phyloP scores from a whole-genome alignment of 2,888 invertebrate genomes.

The Thumatha senex region DNA sequence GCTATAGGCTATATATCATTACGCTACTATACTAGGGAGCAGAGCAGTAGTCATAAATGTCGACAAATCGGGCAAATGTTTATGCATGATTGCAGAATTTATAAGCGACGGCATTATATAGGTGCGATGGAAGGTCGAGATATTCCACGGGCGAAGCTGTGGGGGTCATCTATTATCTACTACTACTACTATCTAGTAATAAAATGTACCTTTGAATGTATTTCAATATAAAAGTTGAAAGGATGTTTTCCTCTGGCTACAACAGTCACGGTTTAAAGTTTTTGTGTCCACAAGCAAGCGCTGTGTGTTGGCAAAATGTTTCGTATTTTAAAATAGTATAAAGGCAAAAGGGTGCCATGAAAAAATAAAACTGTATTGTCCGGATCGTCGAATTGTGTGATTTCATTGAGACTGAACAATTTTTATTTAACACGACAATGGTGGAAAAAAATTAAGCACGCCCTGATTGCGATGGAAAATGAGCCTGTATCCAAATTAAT shows the following conservation, averaged over 20 bases:
- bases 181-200: no score
- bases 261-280: not conserved
- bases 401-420: constrained; percentile 14
- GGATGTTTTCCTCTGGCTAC: not conserved
- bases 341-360: not conserved
- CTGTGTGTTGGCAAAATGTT: not conserved
- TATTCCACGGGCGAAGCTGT: no score
- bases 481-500: constrained; percentile 24
- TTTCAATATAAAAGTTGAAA: not conserved
- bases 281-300: not conserved
- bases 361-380: constrained; percentile 6
- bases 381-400: constrained; percentile 4
- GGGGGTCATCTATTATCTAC: no score
- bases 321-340: constrained; percentile 1
- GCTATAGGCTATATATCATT: no score
- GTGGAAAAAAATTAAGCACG: constrained; percentile 27
- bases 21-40: no score
- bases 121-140: no score
- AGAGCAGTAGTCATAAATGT: no score
- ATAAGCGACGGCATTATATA: no score
- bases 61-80: no score
- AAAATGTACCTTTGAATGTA: no score
- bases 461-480: constrained; percentile 22
- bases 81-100: no score
- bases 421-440: constrained; percentile 12